phyloP scores from a whole-genome alignment of 2,797 vertebrate species.

The Adelosebastes latens region DNA sequence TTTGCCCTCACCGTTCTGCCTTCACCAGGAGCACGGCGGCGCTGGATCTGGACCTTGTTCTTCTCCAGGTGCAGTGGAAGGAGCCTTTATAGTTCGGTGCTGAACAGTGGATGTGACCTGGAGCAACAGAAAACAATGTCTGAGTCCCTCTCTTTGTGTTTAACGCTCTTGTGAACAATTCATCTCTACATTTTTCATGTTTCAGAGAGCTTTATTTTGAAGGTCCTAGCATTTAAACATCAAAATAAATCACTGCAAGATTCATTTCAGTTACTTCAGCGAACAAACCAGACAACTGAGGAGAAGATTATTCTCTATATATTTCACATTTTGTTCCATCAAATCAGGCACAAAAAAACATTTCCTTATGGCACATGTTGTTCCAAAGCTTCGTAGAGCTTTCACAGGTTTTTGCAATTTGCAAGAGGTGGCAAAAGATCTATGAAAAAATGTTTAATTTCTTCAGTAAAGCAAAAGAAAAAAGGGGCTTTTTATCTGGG shows the following conservation, averaged over 20 bases:
- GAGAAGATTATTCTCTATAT: background rate
- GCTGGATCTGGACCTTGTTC: background rate
- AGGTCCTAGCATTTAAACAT: background rate
- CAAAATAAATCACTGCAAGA: background rate
- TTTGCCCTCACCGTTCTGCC: slow-evolving; percentile 69
- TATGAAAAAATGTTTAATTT: background rate
- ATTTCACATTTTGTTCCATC: background rate
- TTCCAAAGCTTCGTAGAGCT: background rate
- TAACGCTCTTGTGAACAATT: background rate
- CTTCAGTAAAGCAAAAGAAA: background rate
- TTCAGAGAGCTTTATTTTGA: background rate
- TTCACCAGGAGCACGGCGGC: slow-evolving; percentile 71
- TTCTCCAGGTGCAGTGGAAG: slow-evolving; percentile 79
- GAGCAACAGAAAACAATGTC: slow-evolving; percentile 13
- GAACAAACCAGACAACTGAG: background rate
- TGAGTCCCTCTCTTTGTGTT: background rate
- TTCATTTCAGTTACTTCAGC: background rate
- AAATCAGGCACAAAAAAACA: background rate
- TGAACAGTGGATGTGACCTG: slow-evolving; percentile 76
- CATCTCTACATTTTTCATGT: background rate
- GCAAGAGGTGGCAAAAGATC: background rate
- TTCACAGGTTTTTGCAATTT: background rate
- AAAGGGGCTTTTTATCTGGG: background rate
- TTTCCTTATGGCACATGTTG: background rate
- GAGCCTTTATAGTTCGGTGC: slow-evolving; percentile 76